phyloP scores from a whole-genome alignment of 1,140 invertebrate genomes.

The Bathynomus jamesi region DNA sequence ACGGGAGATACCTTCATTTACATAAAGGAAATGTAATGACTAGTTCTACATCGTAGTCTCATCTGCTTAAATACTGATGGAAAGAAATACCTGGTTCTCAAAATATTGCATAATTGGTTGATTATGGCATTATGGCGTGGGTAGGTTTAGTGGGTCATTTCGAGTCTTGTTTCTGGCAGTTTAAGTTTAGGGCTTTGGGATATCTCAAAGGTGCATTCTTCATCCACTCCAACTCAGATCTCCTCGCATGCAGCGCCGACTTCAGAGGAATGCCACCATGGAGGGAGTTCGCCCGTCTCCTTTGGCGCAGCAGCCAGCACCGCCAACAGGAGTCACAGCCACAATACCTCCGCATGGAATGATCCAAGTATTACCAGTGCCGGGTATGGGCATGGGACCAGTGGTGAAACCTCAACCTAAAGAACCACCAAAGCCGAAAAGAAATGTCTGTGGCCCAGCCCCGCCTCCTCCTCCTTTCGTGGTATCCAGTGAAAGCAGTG shows the following conservation, averaged over 20 bases:
- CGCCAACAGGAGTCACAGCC: conserved; percentile 24
- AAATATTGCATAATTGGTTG: too few species aligned
- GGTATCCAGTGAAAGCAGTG: conserved; percentile 9
- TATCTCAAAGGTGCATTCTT: neutral
- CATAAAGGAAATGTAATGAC: too few species aligned
- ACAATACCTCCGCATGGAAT: conserved; percentile 18
- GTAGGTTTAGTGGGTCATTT: neutral
- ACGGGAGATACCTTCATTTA: too few species aligned
- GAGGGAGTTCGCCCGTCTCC: conserved; percentile 47
- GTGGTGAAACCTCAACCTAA: conserved; percentile 19
- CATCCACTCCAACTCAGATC: conserved; percentile 24
- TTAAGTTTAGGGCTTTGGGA: neutral
- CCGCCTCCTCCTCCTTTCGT: conserved; percentile 34
- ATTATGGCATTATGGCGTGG: too few species aligned
- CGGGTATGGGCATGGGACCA: conserved; percentile 32
- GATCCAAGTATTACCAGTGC: conserved; percentile 33
- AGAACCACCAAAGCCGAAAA: conserved; percentile 32
- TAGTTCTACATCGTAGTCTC: too few species aligned
- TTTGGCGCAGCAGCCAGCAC: conserved; percentile 41
- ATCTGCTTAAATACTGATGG: too few species aligned
- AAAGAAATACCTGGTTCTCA: too few species aligned
- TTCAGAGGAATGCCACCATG: conserved; percentile 54
- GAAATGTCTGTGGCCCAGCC: conserved; percentile 30
- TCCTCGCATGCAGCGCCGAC: conserved; percentile 74
- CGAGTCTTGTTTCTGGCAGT: neutral